phyloP scores from a whole-genome alignment of 2,113 vertebrate genomes.

The Strigops habroptila region DNA sequence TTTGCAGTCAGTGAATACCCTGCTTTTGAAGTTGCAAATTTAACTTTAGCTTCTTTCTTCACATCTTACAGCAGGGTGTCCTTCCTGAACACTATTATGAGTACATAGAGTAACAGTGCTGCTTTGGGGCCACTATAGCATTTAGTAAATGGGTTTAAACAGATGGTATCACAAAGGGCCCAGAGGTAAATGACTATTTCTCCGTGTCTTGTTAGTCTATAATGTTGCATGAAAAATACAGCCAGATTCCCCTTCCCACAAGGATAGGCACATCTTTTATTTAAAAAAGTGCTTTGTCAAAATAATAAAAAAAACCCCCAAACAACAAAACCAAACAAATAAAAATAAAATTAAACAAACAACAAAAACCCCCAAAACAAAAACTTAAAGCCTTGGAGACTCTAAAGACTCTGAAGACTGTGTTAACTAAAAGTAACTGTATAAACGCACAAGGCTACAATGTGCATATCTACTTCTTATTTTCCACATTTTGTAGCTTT shows the following conservation, averaged over 20 bases:
- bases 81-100: neutral
- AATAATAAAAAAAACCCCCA: accelerated
- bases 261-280: neutral
- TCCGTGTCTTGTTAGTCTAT: neutral
- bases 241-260: neutral
- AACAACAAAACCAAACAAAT: neutral
- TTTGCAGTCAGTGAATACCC: neutral
- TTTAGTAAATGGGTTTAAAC: neutral
- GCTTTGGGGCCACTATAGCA: neutral
- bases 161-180: neutral
- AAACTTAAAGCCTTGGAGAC: neutral
- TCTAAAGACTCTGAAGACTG: neutral
- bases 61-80: neutral
- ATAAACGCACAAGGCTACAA: neutral
- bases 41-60: neutral
- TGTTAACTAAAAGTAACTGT: neutral
- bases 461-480: neutral
- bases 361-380: neutral
- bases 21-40: neutral
- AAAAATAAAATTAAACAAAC: neutral
- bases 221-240: neutral
- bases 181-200: neutral
- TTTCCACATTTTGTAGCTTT: neutral
- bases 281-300: neutral
- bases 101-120: neutral